Evolutionary conservation across 2,113 vertebrate genomes (phyloP).

Genomic region (Labrus mixtus): DNA sequence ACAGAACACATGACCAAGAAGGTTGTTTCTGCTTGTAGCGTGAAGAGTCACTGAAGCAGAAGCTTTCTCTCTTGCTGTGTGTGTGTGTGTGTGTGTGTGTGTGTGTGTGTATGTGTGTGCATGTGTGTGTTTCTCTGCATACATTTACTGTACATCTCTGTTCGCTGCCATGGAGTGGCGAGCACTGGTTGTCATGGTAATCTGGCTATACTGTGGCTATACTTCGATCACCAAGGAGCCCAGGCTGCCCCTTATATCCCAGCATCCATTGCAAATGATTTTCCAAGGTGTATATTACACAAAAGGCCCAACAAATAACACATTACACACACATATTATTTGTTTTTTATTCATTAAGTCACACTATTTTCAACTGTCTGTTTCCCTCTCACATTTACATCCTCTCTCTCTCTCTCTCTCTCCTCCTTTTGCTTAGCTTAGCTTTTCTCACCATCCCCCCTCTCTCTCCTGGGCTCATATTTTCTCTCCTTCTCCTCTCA

Average conservation of each 20-base stretch:
- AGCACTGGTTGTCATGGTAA: conserved; percentile 78
- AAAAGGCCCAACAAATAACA: conserved; percentile 16
- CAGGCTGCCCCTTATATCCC: conserved; percentile 45
- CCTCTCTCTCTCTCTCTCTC: conserved; percentile 25
- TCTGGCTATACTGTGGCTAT: conserved; percentile 61
- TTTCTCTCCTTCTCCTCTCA: conserved; percentile 32
- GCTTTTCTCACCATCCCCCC: conserved; percentile 66
- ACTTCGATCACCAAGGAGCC: conserved; percentile 64
- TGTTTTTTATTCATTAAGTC: conserved; percentile 9
- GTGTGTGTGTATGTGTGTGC: conserved; percentile 6
- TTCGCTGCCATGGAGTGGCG: conserved; percentile 46
- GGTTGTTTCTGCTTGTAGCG: background rate
- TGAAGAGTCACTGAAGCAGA: conserved; percentile 9
- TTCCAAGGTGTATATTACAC: conserved; percentile 18
- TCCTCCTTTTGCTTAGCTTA: conserved; percentile 55
- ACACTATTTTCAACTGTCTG: conserved; percentile 15
- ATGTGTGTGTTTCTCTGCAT: conserved; percentile 36
- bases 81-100: conserved; percentile 8
- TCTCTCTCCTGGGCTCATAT: conserved; percentile 22
- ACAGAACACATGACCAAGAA: background rate
- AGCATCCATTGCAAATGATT: conserved; percentile 56
- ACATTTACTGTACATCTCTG: conserved; percentile 17
- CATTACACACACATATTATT: background rate
- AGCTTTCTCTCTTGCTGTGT: background rate
- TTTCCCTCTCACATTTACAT: conserved; percentile 32